phyloP scores from a whole-genome alignment of 2,797 vertebrate species.

The Neosilurus mollespiculum region DNA sequence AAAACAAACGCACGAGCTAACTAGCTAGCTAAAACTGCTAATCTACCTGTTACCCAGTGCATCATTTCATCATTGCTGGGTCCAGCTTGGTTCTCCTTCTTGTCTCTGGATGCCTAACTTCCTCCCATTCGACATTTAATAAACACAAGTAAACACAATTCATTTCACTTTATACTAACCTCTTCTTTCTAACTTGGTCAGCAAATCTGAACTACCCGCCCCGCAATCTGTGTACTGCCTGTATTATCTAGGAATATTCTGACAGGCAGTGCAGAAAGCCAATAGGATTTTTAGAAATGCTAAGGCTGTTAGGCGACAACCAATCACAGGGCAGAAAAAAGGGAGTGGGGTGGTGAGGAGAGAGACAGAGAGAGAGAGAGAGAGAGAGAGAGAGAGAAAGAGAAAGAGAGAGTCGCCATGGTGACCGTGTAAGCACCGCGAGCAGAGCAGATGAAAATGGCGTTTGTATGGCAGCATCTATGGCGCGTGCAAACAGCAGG shows the following conservation, averaged over 20 bases:
- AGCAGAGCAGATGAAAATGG: constrained; percentile 27
- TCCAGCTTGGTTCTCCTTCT: constrained; percentile 20
- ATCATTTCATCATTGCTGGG: constrained; percentile 36
- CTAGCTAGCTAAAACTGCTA: constrained; percentile 11
- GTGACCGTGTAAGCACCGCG: constrained; percentile 38
- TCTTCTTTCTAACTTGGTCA: neutral
- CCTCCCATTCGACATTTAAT: neutral
- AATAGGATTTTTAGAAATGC: constrained; percentile 33
- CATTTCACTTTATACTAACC: constrained; percentile 6
- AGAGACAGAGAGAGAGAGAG: neutral
- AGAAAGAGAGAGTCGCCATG: constrained; percentile 40
- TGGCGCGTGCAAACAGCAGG: constrained; percentile 14
- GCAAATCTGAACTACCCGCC: constrained; percentile 51
- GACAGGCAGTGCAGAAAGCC: constrained; percentile 35
- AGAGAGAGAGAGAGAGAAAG: neutral
- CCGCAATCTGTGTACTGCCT: constrained; percentile 30
- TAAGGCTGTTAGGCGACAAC: neutral
- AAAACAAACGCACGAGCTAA: constrained; percentile 5
- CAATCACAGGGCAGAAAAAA: constrained; percentile 35
- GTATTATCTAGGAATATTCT: neutral
- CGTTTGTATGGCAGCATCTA: neutral
- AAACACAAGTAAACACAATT: neutral
- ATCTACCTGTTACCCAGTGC: constrained; percentile 52
- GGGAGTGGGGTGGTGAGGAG: constrained; percentile 10
- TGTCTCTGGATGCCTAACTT: neutral